Evolutionary conservation across 1,140 invertebrate species (phyloP).

Genomic region (Aphaenogaster rudis): DNA sequence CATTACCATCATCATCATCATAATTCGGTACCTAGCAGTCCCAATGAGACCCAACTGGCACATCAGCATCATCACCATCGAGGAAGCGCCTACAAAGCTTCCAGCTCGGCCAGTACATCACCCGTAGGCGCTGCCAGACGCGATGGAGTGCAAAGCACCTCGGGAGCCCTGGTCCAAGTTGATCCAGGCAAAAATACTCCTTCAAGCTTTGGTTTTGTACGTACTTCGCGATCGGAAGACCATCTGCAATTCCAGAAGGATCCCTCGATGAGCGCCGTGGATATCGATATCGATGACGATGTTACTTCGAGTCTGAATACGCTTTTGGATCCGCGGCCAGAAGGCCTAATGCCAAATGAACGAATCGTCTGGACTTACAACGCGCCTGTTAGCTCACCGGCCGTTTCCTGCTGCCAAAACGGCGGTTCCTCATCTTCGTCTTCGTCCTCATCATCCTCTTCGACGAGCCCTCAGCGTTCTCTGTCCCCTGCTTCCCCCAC

Average conservation of each 20-base stretch:
- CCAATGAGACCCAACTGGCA: slow-evolving; percentile 88
- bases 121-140: slow-evolving; percentile 87
- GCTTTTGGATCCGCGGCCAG: slow-evolving; percentile 93
- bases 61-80: slow-evolving; percentile 81
- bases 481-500: slow-evolving; percentile 93
- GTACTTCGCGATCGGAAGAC: slow-evolving; percentile 95
- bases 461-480: slow-evolving; percentile 89
- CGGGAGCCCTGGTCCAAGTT: slow-evolving; percentile 63
- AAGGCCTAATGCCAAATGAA: slow-evolving; percentile 88
- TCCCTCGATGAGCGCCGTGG: slow-evolving; percentile 92
- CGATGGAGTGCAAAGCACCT: slow-evolving; percentile 78
- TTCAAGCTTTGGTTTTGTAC: slow-evolving; percentile 87
- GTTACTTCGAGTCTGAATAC: slow-evolving; percentile 97
- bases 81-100: slow-evolving; percentile 84
- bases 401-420: slow-evolving; percentile 85
- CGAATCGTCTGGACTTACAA: slow-evolving; percentile 97
- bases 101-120: slow-evolving; percentile 88
- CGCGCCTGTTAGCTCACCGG: slow-evolving; percentile 89
- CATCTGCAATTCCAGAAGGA: slow-evolving; percentile 93
- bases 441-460: slow-evolving; percentile 90
- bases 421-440: slow-evolving; percentile 87
- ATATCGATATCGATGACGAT: slow-evolving; percentile 97
- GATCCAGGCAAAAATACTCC: slow-evolving; percentile 62
- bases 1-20: slow-evolving; percentile 86
- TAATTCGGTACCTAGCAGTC: slow-evolving; percentile 94